Base-by-base conservation (phyloP, 2,797 vertebrate species). In the Taenioides sp. region DNA sequence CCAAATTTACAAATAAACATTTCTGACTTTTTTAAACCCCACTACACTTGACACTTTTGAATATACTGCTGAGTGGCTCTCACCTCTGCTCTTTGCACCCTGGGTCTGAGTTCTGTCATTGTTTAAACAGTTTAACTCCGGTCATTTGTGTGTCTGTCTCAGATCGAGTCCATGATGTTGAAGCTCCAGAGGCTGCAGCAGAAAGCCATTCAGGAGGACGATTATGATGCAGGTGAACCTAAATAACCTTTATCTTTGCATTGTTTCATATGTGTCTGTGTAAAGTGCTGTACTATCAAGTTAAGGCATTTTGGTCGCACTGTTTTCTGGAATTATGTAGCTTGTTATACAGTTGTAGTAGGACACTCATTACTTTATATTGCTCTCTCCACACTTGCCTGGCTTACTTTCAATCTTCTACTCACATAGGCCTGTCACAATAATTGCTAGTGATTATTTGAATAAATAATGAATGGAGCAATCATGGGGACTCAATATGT, bases 81-180 rank as follows among this genome's bases (percentile, higher is more conserved):
- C 73, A 69, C 74, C 71, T 57, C 78, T 73, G 81, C 4, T 16
- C 12, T 18, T 59, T 78, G 78, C 74, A 74, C 74, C 60, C 75
- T 43, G 37, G 65, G 4, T 27, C 25, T 11, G 25, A 52, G 66
- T 23, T 0, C 9, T 37, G 73, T 37, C 34, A 37, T 37, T 37
- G 65, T 86, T 77, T 74, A 43, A 28, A 80, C 55, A 68, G 14
- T 50, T 84, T 67, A 57, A 79, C 79, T 66, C 70, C 77, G 2
- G 20, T 81, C 75, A 88, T 66, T n/a, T 25, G 22, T 67, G 18
- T 77, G 68, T 75, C 77, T 71, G 28, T 71, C 37, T 64, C 83
- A 98, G 97, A 89, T 96, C 43, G 94, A 95, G 63, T 94, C 94
- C 76, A 93, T 95, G 91, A 95, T 95, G 85, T 89, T 93, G 82